phyloP scores from a whole-genome alignment of 2,888 invertebrate genomes.

The Timema podura region DNA sequence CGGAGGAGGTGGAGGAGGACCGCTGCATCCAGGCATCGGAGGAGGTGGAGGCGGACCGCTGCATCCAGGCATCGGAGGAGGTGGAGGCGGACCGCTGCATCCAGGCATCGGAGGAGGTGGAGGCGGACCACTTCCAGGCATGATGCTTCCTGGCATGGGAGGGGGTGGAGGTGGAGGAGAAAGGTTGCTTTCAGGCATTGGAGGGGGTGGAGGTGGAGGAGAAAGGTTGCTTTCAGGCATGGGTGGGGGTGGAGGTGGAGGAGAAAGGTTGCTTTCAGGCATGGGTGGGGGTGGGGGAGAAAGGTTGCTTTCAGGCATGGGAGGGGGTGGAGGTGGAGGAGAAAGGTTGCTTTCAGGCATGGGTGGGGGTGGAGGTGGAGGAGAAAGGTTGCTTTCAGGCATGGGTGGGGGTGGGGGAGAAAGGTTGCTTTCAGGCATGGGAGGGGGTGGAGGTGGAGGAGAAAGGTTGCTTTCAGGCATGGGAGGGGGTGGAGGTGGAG shows the following conservation, averaged over 20 bases:
- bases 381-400: slow-evolving; percentile 34
- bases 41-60: slow-evolving; percentile 25
- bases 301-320: slow-evolving; percentile 30
- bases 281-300: slow-evolving; percentile 38
- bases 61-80: slow-evolving; percentile 13
- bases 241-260: slow-evolving; percentile 34
- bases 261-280: slow-evolving; percentile 34
- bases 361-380: slow-evolving; percentile 34
- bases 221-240: slow-evolving; percentile 32
- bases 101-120: slow-evolving; percentile 10
- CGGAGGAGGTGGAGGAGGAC: slow-evolving; percentile 20
- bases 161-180: slow-evolving; percentile 38
- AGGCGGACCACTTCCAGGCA: slow-evolving; percentile 13
- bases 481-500: slow-evolving; percentile 33
- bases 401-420: slow-evolving; percentile 38
- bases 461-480: slow-evolving; percentile 32
- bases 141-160: slow-evolving; percentile 25
- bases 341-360: slow-evolving; percentile 32
- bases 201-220: slow-evolving; percentile 34
- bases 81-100: slow-evolving; percentile 19
- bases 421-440: slow-evolving; percentile 30
- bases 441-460: slow-evolving; percentile 34
- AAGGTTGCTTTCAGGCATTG: slow-evolving; percentile 30
- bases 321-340: slow-evolving; percentile 34
- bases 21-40: slow-evolving; percentile 1